Percentiles rank a stretch among this genome's conserved stretches.
phyloP scores from a whole-genome alignment of 2,888 invertebrate genomes.

The Carcina quercana region DNA sequence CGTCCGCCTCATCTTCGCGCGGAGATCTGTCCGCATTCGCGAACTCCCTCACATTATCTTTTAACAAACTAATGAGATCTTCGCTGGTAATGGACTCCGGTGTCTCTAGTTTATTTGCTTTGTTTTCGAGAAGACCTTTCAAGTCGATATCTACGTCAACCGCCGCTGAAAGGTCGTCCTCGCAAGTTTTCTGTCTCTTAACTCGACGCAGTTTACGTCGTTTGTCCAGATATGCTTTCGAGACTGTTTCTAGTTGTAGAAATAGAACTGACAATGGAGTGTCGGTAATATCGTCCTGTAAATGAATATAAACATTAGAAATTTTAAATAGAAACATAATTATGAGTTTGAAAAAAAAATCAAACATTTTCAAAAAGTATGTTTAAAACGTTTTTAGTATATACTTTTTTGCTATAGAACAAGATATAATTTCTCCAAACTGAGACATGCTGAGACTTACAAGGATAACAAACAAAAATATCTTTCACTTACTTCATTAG shows the following conservation, averaged over 20 bases:
- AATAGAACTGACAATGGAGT: slow-evolving; percentile 61
- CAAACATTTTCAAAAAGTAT: too few species aligned
- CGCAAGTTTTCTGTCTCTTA: slow-evolving; percentile 52
- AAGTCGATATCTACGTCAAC: slow-evolving; percentile 36
- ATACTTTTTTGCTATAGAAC: too few species aligned
- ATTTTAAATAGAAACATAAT: too few species aligned
- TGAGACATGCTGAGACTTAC: too few species aligned
- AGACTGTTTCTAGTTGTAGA: slow-evolving; percentile 57
- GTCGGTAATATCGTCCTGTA: slow-evolving; percentile 62
- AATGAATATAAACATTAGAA: too few species aligned
- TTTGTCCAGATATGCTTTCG: slow-evolving; percentile 46
- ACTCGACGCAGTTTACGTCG: slow-evolving; percentile 47
- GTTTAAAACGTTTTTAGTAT: too few species aligned
- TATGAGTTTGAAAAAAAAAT: too few species aligned
- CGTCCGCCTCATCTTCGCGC: slow-evolving; percentile 50
- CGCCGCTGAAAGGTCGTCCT: slow-evolving; percentile 27
- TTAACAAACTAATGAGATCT: slow-evolving; percentile 44
- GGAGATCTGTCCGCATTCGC: slow-evolving; percentile 27
- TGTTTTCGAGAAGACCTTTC: slow-evolving; percentile 36
- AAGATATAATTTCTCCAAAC: too few species aligned
- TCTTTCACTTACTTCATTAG: slow-evolving; percentile 78
- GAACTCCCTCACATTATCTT: slow-evolving; percentile 42
- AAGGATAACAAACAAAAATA: too few species aligned
- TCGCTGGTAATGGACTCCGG: slow-evolving; percentile 32
- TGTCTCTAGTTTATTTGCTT: slow-evolving; percentile 40